These are phyloP conservation scores for Bubo scandiacus DNA, from an alignment of 2,113 vertebrate species.

Conservation along the genomic window DNA sequence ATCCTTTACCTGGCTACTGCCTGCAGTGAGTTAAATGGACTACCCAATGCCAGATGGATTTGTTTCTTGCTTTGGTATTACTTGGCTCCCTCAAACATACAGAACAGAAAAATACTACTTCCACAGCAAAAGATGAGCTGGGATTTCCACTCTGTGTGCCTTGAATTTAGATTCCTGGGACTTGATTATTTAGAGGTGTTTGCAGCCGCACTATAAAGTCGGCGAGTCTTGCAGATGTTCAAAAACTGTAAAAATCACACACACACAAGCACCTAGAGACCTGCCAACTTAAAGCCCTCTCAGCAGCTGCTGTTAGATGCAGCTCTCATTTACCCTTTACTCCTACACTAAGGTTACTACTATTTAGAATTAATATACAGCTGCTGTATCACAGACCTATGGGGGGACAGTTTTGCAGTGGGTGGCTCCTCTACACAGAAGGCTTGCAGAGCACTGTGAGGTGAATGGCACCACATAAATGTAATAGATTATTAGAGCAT, in stretches of 20 bases:
- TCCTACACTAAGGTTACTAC: background rate
- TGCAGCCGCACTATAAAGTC: background rate
- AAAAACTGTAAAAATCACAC: slow-evolving; percentile 8
- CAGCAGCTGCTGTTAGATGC: slow-evolving; percentile 1
- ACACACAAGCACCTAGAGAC: background rate
- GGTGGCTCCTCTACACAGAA: background rate
- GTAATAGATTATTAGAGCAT: slow-evolving; percentile 25
- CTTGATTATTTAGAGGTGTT: slow-evolving; percentile 11
- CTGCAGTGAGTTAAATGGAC: background rate
- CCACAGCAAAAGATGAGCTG: background rate
- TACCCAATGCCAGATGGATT: background rate
- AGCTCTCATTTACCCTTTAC: slow-evolving; percentile 12
- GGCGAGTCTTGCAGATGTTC: slow-evolving; percentile 8
- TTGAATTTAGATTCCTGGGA: slow-evolving; percentile 1
- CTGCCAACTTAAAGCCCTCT: background rate
- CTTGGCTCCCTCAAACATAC: background rate
- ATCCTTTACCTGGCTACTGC: slow-evolving; percentile 1
- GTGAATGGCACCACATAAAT: background rate
- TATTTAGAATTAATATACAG: slow-evolving; percentile 12
- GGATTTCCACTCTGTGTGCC: slow-evolving; percentile 10
- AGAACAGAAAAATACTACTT: background rate
- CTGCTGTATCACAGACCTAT: background rate
- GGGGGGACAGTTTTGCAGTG: background rate
- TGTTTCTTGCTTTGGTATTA: background rate
- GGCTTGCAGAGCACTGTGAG: background rate